Evolutionary conservation across 2,797 vertebrate species (phyloP).

Genomic region (Pseudomugil tenellus): DNA sequence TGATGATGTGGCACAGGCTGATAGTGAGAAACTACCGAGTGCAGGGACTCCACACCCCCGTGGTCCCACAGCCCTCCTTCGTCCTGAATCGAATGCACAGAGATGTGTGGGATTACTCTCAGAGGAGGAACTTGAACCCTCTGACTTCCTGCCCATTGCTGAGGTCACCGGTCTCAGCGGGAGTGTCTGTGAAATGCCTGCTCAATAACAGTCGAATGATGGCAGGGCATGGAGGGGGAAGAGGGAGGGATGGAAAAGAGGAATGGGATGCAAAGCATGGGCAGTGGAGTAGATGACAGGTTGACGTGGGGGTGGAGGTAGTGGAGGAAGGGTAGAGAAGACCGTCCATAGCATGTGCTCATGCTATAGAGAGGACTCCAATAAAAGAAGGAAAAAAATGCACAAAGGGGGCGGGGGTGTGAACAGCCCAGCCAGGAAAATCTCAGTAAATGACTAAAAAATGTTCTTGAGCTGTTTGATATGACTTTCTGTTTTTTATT

Average conservation of each 20-base stretch:
- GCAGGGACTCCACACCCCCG: conserved; percentile 66
- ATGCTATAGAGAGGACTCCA: conserved; percentile 60
- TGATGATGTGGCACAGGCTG: conserved; percentile 63
- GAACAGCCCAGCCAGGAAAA: conserved; percentile 65
- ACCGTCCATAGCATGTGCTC: conserved; percentile 60
- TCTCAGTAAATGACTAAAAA: conserved; percentile 62
- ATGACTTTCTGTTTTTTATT: conserved; percentile 51
- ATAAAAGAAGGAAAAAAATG: conserved; percentile 21
- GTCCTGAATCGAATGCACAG: conserved; percentile 63
- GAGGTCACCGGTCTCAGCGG: conserved; percentile 84
- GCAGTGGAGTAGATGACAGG: conserved; percentile 58
- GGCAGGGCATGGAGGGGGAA: conserved; percentile 37
- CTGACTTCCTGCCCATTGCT: conserved; percentile 85
- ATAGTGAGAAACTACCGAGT: conserved; percentile 67
- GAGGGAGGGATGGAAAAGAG: conserved; percentile 26
- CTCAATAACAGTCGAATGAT: conserved; percentile 68
- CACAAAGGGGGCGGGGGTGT: conserved; percentile 43
- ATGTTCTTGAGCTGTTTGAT: conserved; percentile 44
- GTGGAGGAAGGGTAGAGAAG: not conserved
- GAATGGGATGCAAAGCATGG: conserved; percentile 37
- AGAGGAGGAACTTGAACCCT: conserved; percentile 82
- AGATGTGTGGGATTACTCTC: conserved; percentile 84
- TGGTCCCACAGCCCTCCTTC: conserved; percentile 33
- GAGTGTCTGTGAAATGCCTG: conserved; percentile 82
- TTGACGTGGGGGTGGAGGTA: conserved; percentile 42